Conservation (phyloP, 1,140 invertebrate species). For the Vanessa tameamea region DNA sequence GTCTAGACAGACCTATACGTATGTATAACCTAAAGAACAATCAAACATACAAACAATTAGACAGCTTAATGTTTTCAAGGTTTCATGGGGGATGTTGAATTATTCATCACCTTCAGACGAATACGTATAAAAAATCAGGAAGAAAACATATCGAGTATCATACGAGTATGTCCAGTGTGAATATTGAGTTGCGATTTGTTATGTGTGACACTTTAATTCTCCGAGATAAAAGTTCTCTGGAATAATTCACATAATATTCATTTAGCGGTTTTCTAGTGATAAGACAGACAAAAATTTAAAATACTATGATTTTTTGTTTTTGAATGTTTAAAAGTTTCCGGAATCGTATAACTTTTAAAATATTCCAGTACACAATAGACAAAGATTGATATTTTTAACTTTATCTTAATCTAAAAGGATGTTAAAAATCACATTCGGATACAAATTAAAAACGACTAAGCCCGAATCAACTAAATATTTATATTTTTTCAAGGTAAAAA, state of each 20-base stretch:
- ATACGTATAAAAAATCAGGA: not conserved
- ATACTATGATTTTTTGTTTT: no score
- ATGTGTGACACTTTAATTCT: no score
- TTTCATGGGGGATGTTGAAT: not conserved
- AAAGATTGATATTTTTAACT: not conserved
- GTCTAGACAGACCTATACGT: conserved; percentile 14
- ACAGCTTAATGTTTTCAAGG: conserved; percentile 13
- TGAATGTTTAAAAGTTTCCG: no score
- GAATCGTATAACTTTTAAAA: no score
- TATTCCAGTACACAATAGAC: no score
- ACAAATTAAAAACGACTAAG: not conserved
- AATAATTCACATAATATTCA: no score
- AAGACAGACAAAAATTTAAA: no score
- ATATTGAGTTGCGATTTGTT: no score
- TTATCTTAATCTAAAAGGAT: not conserved
- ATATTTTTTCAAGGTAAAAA: conserved; percentile 11
- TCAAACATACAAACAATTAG: conserved; percentile 7
- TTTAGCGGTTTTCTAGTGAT: no score
- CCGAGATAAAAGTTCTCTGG: no score
- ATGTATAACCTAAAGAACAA: conserved; percentile 7
- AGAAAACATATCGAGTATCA: not conserved
- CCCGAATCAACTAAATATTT: not conserved
- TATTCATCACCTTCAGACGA: not conserved
- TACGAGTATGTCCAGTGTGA: no score
- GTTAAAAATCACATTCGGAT: conserved; percentile 10